Evolutionary conservation across 2,888 invertebrate species (phyloP).

Genomic region (Fissipunctia ypsillon): DNA sequence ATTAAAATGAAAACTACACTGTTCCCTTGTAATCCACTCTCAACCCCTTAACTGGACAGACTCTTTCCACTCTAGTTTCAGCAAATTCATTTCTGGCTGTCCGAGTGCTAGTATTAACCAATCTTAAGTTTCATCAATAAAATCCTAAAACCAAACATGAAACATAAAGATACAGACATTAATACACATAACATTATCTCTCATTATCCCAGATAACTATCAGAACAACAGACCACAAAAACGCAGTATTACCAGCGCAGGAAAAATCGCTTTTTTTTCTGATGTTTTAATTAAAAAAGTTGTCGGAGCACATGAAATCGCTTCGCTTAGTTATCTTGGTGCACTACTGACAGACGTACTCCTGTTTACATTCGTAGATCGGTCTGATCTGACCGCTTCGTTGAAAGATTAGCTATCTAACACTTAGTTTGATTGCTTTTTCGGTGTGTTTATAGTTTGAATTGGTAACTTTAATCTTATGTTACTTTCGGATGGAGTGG

Average conservation of each 20-base stretch:
- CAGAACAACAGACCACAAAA: slow-evolving; percentile 39
- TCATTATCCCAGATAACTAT: slow-evolving; percentile 26
- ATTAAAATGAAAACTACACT: neutral
- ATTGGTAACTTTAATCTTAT: slow-evolving; percentile 59
- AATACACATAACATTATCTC: slow-evolving; percentile 20
- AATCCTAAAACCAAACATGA: neutral
- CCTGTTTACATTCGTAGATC: slow-evolving; percentile 59
- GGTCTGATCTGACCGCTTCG: slow-evolving; percentile 55
- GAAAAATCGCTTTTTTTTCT: slow-evolving; percentile 30
- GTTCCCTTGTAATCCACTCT: neutral
- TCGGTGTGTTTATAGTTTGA: slow-evolving; percentile 57
- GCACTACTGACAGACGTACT: slow-evolving; percentile 52
- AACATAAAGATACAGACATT: slow-evolving; percentile 4
- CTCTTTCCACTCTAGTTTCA: no score
- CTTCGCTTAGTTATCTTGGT: slow-evolving; percentile 39
- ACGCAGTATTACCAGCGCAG: slow-evolving; percentile 25
- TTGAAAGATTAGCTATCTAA: slow-evolving; percentile 66
- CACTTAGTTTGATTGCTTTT: slow-evolving; percentile 67
- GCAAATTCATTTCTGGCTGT: neutral
- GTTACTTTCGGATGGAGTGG: slow-evolving; percentile 52
- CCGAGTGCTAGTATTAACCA: neutral
- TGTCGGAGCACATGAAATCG: slow-evolving; percentile 40
- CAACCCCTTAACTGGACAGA: no score
- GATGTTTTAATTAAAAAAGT: slow-evolving; percentile 63
- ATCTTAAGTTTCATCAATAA: neutral